A percentile compares a stretch with the other conserved stretches of the same genome.
phyloP scores from a whole-genome alignment of 2,888 invertebrate genomes.

The Caradrina clavipalpis region DNA sequence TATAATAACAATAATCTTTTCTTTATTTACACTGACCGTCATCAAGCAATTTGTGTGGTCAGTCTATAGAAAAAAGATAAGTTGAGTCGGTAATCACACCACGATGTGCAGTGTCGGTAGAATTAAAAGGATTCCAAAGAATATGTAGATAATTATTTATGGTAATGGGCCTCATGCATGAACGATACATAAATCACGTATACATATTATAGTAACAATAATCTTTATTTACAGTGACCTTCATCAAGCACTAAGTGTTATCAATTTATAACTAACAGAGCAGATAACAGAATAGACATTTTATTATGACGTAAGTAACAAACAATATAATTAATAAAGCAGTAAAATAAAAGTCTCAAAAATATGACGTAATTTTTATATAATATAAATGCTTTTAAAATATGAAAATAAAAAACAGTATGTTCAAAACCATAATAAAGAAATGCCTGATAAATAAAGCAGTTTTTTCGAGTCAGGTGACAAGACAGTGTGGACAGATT shows the following conservation, averaged over 20 bases:
- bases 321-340: constrained; percentile 23
- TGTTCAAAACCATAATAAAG: constrained; percentile 48
- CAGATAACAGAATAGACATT: constrained; percentile 54
- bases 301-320: constrained; percentile 39
- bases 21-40: neutral
- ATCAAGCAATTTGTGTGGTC: neutral
- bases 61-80: neutral
- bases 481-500: constrained; percentile 22
- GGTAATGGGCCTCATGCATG: neutral
- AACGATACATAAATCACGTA: constrained; percentile 26
- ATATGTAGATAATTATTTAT: constrained; percentile 3
- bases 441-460: constrained; percentile 52
- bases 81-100: neutral
- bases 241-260: constrained; percentile 44
- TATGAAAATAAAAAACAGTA: constrained; percentile 55
- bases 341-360: constrained; percentile 53
- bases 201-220: constrained; percentile 38
- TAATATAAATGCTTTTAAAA: constrained; percentile 55
- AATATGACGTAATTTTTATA: constrained; percentile 55
- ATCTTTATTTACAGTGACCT: constrained; percentile 61
- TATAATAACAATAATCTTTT: no score
- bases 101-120: neutral
- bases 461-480: constrained; percentile 25
- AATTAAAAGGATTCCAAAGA: neutral
- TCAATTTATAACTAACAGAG: constrained; percentile 47